phyloP scores from a whole-genome alignment of 2,888 invertebrate genomes.

The Scaptomyza cyrtandrae region DNA sequence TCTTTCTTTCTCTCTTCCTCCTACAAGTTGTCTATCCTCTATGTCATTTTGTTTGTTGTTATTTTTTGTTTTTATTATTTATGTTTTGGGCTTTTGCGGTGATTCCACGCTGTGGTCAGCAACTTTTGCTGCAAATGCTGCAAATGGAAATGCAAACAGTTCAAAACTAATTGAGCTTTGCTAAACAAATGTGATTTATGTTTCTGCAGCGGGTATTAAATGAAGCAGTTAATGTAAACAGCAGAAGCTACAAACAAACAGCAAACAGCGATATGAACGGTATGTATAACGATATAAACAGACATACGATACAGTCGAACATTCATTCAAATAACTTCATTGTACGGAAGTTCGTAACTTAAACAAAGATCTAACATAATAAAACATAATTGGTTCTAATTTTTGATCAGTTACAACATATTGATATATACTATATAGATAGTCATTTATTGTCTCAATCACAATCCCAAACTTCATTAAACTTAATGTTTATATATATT shows the following conservation, averaged over 20 bases:
- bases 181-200: slow-evolving; percentile 1
- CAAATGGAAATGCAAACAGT: background rate
- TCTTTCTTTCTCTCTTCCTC: no score
- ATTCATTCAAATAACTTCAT: no score
- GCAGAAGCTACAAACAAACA: background rate
- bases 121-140: background rate
- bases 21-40: background rate
- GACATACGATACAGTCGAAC: no score
- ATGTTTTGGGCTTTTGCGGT: background rate
- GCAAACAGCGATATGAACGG: background rate
- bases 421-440: no score
- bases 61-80: background rate
- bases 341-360: no score
- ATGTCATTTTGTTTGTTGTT: background rate
- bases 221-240: background rate
- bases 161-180: slow-evolving; percentile 10
- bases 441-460: no score
- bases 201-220: background rate
- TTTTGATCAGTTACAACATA: no score
- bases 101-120: slow-evolving; percentile 15
- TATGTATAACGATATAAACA: background rate
- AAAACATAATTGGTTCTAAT: no score
- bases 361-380: no score
- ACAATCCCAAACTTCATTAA: no score
- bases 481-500: no score